Evolutionary conservation across 2,797 vertebrate genomes (phyloP).

Genomic region (Melanotaenia pygmaea): DNA sequence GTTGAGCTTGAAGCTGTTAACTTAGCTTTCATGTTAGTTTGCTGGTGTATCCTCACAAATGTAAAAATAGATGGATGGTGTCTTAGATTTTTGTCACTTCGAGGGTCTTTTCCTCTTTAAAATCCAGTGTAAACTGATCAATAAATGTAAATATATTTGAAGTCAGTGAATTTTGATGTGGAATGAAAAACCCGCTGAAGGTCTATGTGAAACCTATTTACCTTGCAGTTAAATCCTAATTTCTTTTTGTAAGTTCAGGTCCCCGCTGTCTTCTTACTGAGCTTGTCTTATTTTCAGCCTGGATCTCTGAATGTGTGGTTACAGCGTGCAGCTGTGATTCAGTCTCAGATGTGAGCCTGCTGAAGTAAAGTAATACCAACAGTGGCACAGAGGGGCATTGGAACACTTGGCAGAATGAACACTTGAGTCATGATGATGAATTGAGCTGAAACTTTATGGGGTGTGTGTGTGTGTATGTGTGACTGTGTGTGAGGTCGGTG

Average conservation of each 20-base stretch:
- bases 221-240: slow-evolving; percentile 2
- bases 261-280: slow-evolving; percentile 1
- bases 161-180: neutral
- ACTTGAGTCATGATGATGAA: slow-evolving; percentile 60
- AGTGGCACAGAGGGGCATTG: slow-evolving; percentile 18
- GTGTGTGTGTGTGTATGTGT: slow-evolving; percentile 26
- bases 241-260: slow-evolving; percentile 3
- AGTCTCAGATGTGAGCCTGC: slow-evolving; percentile 23
- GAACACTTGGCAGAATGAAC: slow-evolving; percentile 42
- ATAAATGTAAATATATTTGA: neutral
- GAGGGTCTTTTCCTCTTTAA: neutral
- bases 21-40: neutral
- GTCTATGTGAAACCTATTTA: too few species aligned
- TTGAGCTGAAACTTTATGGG: slow-evolving; percentile 21
- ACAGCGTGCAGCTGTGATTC: slow-evolving; percentile 20
- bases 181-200: too few species aligned
- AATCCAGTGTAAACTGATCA: neutral
- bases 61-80: neutral
- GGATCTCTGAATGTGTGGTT: neutral
- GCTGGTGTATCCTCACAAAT: slow-evolving; percentile 3
- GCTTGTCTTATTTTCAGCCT: neutral
- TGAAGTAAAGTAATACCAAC: slow-evolving; percentile 21
- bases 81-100: neutral
- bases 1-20: slow-evolving; percentile 1
- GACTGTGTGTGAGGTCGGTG: slow-evolving; percentile 20